Evolutionary conservation across 30 jellyfish, hydroid and myxozoan species (phyloP), one percentile per base, ranked within the genome.

Genomic region (Aurelia sp.): DNA sequence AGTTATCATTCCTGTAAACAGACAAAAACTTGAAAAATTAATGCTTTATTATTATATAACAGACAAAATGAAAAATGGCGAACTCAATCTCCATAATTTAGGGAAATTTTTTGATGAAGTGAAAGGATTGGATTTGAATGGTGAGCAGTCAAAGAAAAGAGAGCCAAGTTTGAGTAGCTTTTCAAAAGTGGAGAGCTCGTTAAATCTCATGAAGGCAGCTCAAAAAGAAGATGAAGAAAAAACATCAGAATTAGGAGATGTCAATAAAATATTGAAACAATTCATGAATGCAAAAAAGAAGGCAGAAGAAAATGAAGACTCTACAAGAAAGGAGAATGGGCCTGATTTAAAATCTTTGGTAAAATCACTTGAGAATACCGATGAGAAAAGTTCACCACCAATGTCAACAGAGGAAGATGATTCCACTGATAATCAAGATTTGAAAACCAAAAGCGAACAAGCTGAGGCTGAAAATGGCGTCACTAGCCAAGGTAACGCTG

Each of bases 1-100:
- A 59, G 97, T 90, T 4, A 90, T 90, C 12, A 76, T 90, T 65
- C 97, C 97, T 13, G 91, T 90, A 52, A 78, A 76, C 62, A 76
- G 84, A 51, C 64, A 78, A 62, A 82, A 83, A 67, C 90, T 90
- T 15, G 91, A 76, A 69, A 90, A 90, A 77, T 35, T 90, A 27
- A 79, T 90, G 84, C 66, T 90, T 8, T 90, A 71, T 60, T 82
- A 82, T 83, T 90, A 90, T 50, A 78, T 90, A n/a, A 61, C 62
- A 23, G 89, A 81, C 69, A 79, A 82, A 74, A 75, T 86, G 89
- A 87, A 87, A 31, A 58, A 58, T 3, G 90, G 90, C 6, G 87
- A 87, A 53, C 82, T 84, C 33, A 76, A 76, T 58, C 27, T 53
- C 35, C 87, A 73, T 69, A 84, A 72, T 64, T 62, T 84, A 63